Evolutionary conservation across 2,113 vertebrate genomes (phyloP), one percentile per base, ranked within the genome.

Genomic region (Ailurus styani): DNA sequence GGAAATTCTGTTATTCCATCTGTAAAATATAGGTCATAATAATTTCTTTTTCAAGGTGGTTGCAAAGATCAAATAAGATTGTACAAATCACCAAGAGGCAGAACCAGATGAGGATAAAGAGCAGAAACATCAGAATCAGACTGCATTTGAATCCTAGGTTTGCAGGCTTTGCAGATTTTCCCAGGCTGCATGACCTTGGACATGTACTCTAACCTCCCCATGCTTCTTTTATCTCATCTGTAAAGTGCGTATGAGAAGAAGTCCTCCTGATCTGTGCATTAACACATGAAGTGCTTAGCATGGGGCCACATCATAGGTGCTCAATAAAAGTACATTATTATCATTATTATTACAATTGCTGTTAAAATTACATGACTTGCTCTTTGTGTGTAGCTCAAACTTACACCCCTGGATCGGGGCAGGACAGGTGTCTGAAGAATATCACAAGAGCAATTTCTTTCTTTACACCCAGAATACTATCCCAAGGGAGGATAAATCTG

Each of bases 151-250:
- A 18, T 18, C 40, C n/a, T 62, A 27, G 12, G 15, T 50, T 64
- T 82, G 31, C n/a, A n/a, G n/a, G n/a, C n/a, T n/a, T n/a, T n/a
- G n/a, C n/a, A n/a, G n/a, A n/a, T n/a, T n/a, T n/a, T n/a, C n/a
- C 17, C n/a, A 5, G 17, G 5, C 17, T 47, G 2, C 4, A 0
- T 75, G 57, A 64, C 45, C 62, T 13, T 5, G 4, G 37, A 27
- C 50, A 20, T 66, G 23, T 7, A 12, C 50, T 13, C 81, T 50
- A 37, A 60, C 34, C 12, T 68, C 23, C 27, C 40, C 0, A 0
- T 37, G 52, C n/a, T 75, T 96, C 54, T 2, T 50, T 79, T 81
- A 79, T 50, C 82, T 87, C 72, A 72, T 87, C 64, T 87, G 21
- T 77, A 87, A 64, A 92, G 78, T 68, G 50, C 57, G 4, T 14